phyloP scores from a whole-genome alignment of 2,113 vertebrate genomes.

The Equus quagga region DNA sequence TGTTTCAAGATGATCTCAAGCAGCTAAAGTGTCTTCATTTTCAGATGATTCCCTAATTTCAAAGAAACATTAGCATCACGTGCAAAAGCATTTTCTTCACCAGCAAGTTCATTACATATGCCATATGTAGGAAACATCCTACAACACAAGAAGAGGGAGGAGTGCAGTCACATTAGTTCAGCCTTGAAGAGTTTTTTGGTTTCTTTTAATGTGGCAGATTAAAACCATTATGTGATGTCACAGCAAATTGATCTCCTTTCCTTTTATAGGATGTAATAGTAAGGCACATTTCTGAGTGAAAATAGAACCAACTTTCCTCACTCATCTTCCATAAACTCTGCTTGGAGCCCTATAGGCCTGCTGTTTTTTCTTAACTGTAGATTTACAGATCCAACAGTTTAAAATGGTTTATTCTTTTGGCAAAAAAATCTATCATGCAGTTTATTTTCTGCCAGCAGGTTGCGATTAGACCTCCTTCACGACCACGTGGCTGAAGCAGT shows the following conservation, averaged over 20 bases:
- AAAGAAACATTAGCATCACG: background rate
- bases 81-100: background rate
- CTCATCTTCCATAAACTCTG: background rate
- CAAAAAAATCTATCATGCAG: constrained; percentile 42
- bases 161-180: background rate
- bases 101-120: background rate
- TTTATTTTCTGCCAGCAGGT: background rate
- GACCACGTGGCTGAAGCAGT: background rate
- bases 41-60: background rate
- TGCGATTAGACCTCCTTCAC: background rate
- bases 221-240: background rate
- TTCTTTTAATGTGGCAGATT: background rate
- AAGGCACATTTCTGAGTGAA: constrained; percentile 1
- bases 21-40: background rate
- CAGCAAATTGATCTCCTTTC: background rate
- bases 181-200: background rate
- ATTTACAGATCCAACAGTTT: constrained; percentile 22
- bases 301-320: background rate
- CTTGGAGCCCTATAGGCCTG: background rate
- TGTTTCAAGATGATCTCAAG: background rate
- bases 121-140: background rate
- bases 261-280: background rate
- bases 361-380: background rate
- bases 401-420: constrained; percentile 29
- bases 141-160: background rate